These are phyloP conservation scores for Anseranas semipalmata DNA, from an alignment of 2,113 vertebrate species.

Conservation along the genomic window DNA sequence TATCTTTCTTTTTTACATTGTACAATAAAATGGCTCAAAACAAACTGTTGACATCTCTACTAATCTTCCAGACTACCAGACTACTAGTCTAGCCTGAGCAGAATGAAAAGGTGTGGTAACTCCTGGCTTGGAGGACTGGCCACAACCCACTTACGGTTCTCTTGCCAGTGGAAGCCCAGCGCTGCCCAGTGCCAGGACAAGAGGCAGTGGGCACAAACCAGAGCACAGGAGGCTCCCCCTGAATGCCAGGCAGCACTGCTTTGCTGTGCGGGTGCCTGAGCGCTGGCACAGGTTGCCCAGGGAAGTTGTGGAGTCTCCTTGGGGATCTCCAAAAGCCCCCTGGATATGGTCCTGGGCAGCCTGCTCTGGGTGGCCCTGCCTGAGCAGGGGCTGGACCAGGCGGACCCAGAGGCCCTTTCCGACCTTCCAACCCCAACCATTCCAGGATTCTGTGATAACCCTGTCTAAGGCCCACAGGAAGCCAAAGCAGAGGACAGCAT, in stretches of 20 bases:
- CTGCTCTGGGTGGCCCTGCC: no score
- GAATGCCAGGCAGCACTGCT: background rate
- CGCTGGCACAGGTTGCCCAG: background rate
- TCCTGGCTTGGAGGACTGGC: background rate
- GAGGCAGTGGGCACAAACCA: no score
- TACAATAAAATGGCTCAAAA: background rate
- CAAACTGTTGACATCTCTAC: background rate
- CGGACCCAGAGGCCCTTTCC: background rate
- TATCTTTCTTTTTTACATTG: background rate
- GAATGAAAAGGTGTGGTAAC: fast-evolving
- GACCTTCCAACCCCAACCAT: background rate
- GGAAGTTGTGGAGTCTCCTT: background rate
- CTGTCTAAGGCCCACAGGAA: background rate
- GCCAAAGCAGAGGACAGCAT: background rate
- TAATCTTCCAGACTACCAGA: background rate
- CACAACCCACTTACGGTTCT: background rate
- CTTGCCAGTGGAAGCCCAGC: no score
- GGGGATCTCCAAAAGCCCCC: background rate
- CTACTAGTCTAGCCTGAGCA: background rate
- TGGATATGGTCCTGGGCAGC: background rate
- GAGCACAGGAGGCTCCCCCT: background rate
- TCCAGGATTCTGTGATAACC: background rate
- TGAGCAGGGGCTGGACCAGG: no score
- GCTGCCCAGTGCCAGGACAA: no score
- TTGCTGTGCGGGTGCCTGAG: background rate